Conservation (phyloP, 2,888 invertebrate genomes). For the Aleiodes testaceus region DNA sequence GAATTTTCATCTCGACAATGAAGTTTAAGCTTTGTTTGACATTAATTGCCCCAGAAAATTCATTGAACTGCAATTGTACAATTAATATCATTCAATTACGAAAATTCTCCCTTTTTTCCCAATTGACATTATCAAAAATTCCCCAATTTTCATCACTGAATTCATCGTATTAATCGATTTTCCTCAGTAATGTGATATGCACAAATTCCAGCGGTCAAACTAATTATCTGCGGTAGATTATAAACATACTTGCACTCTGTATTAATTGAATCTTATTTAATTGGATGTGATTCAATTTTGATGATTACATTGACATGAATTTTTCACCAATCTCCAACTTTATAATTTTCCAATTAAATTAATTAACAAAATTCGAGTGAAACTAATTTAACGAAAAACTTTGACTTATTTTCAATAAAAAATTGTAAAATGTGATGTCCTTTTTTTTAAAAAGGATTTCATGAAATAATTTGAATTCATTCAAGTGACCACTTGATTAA, state of each 20-base stretch:
- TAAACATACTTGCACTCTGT: conserved; percentile 2
- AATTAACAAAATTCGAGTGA: no score
- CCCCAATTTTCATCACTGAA: not conserved
- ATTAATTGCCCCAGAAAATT: no score
- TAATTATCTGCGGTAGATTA: conserved; percentile 30
- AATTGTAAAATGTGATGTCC: no score
- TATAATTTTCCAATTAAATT: no score
- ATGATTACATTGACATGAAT: not conserved
- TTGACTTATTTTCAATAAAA: no score
- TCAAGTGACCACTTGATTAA: no score
- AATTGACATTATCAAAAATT: not conserved
- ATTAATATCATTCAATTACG: not conserved
- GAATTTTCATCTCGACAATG: no score
- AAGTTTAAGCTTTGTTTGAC: no score
- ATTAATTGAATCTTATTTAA: conserved; percentile 16
- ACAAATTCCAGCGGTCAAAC: conserved; percentile 8
- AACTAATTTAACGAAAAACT: no score
- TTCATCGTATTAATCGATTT: conserved; percentile 32
- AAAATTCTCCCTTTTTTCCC: not conserved
- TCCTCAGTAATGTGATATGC: conserved; percentile 18
- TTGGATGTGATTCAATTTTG: conserved; percentile 5
- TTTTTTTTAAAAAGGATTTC: no score
- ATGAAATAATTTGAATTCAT: no score
- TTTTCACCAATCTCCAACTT: not conserved
- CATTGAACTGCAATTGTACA: not conserved